Conservation (phyloP, 2,797 vertebrate species). For the Psittacula echo region DNA sequence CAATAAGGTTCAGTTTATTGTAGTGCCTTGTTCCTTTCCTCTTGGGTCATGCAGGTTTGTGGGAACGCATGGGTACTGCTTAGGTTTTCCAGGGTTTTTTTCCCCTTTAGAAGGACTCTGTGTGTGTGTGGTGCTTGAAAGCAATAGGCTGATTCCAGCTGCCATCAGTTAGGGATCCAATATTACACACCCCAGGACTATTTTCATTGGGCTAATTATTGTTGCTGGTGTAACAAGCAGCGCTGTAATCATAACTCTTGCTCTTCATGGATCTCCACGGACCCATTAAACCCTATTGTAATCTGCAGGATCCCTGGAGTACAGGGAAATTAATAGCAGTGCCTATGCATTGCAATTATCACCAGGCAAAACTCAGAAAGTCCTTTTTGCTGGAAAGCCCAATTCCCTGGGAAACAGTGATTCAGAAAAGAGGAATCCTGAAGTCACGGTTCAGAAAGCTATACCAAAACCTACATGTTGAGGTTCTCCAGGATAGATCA, state of each 20-base stretch:
- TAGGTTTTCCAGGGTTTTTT: not conserved
- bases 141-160: not conserved
- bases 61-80: not conserved
- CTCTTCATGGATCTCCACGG: not conserved
- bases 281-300: constrained; percentile 2
- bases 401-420: not conserved
- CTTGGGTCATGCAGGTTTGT: not conserved
- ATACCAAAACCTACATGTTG: not conserved
- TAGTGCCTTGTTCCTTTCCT: not conserved
- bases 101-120: not conserved
- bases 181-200: not conserved
- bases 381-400: not conserved
- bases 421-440: not conserved
- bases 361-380: not conserved
- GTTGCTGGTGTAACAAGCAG: not conserved
- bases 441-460: not conserved
- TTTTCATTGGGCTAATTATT: constrained; percentile 9
- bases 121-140: not conserved
- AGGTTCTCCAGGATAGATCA: not conserved
- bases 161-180: not conserved
- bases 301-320: not conserved
- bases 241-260: not conserved
- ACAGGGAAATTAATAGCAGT: constrained; percentile 6
- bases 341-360: not conserved
- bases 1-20: not conserved